A percentile compares a stretch with the other conserved stretches of the same genome.
phyloP scores from a whole-genome alignment of 2,113 vertebrate species.

The Indicator indicator region DNA sequence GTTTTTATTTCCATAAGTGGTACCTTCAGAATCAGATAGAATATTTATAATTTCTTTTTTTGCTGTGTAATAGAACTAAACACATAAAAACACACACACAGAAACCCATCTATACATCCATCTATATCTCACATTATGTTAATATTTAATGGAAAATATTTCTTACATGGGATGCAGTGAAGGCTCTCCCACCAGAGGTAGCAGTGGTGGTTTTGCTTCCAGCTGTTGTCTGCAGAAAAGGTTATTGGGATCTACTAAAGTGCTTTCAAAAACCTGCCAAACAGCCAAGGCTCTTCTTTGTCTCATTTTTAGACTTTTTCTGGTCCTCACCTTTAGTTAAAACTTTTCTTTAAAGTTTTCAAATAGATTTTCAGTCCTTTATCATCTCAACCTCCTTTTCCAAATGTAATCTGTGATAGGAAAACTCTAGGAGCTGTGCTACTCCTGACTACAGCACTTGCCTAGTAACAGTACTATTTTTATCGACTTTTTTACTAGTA shows the following conservation, averaged over 20 bases:
- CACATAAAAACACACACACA: background rate
- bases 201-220: background rate
- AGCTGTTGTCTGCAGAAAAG: background rate
- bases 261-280: background rate
- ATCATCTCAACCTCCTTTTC: background rate
- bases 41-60: background rate
- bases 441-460: background rate
- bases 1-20: background rate
- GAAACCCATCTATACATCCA: background rate
- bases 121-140: background rate
- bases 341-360: background rate
- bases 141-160: background rate
- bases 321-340: background rate
- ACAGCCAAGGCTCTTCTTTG: background rate
- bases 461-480: constrained; percentile 18
- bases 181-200: background rate
- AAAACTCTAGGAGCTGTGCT: background rate
- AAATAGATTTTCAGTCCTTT: background rate
- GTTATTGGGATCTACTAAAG: background rate
- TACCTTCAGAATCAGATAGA: background rate
- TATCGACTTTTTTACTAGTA: background rate
- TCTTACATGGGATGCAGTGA: background rate
- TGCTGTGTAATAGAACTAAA: background rate
- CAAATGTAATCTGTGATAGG: background rate
- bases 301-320: background rate